These are phyloP conservation scores for Calidris pygmaea DNA, from an alignment of 2,113 vertebrate genomes.

Conservation along the genomic window DNA sequence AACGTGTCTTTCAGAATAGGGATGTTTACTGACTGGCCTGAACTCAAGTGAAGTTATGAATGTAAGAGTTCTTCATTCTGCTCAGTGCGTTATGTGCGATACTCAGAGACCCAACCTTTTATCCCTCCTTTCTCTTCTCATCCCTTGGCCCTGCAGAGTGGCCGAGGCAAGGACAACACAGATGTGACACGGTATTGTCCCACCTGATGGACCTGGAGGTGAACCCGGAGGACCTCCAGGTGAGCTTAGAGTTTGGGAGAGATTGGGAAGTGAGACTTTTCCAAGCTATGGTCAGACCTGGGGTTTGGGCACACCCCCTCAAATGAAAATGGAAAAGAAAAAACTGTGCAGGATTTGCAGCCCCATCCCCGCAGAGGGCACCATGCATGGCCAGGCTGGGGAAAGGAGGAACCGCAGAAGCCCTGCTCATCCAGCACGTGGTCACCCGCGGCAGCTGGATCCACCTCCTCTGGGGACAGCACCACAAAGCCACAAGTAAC, in stretches of 20 bases:
- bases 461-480: neutral
- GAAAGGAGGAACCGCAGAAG: neutral
- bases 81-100: conserved; percentile 35
- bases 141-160: neutral
- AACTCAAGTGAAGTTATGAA: conserved; percentile 54
- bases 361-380: fast-evolving
- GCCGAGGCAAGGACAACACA: neutral
- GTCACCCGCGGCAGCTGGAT: fast-evolving
- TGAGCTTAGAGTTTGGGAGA: neutral
- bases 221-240: too few relatives aligned
- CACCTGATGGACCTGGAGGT: neutral
- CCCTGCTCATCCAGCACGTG: fast-evolving
- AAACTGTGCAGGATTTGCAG: neutral
- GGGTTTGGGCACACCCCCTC: neutral
- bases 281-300: neutral
- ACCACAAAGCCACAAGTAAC: neutral
- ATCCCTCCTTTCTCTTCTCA: neutral
- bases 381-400: fast-evolving
- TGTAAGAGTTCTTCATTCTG: neutral
- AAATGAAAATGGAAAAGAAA: neutral
- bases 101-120: neutral
- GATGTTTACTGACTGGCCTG: conserved; percentile 29
- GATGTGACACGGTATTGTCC: neutral
- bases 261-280: neutral
- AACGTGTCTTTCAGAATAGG: conserved; percentile 40